phyloP scores from a whole-genome alignment of 2,113 vertebrate genomes.

The Spea bombifrons region DNA sequence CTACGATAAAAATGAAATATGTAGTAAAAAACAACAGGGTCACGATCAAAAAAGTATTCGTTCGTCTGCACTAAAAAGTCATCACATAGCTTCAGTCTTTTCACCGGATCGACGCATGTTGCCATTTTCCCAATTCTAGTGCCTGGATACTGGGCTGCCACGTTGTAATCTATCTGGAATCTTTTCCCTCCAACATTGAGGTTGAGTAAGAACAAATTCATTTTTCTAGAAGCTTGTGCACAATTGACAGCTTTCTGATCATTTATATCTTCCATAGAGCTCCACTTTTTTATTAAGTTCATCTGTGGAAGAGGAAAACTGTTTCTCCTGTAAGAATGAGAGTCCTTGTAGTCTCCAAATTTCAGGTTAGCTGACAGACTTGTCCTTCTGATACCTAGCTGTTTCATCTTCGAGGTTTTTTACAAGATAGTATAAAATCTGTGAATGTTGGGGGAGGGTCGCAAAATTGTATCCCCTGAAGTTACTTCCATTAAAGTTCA shows the following conservation, averaged over 20 bases:
- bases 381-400: constrained; percentile 59
- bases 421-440: background rate
- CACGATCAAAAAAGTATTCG: constrained; percentile 87
- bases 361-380: constrained; percentile 75
- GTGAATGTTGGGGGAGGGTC: fast-evolving
- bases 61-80: constrained; percentile 79
- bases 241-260: constrained; percentile 16
- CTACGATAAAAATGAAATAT: constrained; percentile 85
- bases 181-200: constrained; percentile 79
- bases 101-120: constrained; percentile 65
- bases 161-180: constrained; percentile 71
- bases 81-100: constrained; percentile 78
- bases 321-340: constrained; percentile 56
- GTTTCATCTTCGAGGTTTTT: constrained; percentile 48
- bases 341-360: constrained; percentile 60
- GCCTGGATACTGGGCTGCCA: constrained; percentile 67
- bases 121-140: constrained; percentile 79
- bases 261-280: constrained; percentile 73
- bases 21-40: constrained; percentile 81
- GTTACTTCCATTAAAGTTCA: fast-evolving
- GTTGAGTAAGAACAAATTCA: constrained; percentile 68
- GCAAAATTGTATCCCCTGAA: fast-evolving
- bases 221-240: constrained; percentile 22
- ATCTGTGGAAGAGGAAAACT: constrained; percentile 74
- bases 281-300: constrained; percentile 77